phyloP scores from a whole-genome alignment of 2,113 vertebrate species.

The Sebastes fasciatus region DNA sequence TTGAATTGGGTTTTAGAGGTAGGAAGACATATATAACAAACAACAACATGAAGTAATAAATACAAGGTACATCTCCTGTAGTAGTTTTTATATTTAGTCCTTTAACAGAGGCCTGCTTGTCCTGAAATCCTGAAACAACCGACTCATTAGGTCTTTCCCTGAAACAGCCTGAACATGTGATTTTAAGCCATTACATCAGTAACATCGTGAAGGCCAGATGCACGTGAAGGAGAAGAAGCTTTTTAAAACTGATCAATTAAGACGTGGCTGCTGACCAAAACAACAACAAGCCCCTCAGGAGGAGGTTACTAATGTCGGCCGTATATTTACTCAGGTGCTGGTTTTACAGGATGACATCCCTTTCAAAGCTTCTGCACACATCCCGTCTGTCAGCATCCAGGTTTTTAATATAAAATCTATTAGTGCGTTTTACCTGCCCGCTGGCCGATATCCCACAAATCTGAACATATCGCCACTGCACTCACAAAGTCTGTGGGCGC shows the following conservation, averaged over 20 bases:
- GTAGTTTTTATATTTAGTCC: neutral
- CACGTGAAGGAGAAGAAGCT: conserved; percentile 18
- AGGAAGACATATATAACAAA: too few species aligned
- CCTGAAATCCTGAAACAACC: neutral
- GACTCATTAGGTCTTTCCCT: neutral
- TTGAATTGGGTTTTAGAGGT: too few species aligned
- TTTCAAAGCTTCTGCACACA: neutral
- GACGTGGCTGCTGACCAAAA: conserved; percentile 24
- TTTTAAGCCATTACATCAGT: neutral
- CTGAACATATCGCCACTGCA: neutral
- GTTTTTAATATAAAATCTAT: conserved; percentile 28
- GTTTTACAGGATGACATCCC: neutral
- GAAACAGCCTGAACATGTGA: conserved; percentile 16
- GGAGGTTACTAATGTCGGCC: conserved; percentile 1
- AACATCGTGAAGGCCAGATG: neutral
- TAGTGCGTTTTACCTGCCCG: neutral
- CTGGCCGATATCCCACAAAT: neutral
- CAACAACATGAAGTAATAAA: too few species aligned
- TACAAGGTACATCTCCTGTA: too few species aligned
- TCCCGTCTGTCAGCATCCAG: conserved; percentile 20
- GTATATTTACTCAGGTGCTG: neutral
- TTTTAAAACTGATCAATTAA: conserved; percentile 27
- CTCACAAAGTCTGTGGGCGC: neutral
- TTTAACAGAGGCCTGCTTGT: neutral
- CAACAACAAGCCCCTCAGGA: neutral